phyloP scores from a whole-genome alignment of 2,113 vertebrate genomes.

The Strix uralensis region DNA sequence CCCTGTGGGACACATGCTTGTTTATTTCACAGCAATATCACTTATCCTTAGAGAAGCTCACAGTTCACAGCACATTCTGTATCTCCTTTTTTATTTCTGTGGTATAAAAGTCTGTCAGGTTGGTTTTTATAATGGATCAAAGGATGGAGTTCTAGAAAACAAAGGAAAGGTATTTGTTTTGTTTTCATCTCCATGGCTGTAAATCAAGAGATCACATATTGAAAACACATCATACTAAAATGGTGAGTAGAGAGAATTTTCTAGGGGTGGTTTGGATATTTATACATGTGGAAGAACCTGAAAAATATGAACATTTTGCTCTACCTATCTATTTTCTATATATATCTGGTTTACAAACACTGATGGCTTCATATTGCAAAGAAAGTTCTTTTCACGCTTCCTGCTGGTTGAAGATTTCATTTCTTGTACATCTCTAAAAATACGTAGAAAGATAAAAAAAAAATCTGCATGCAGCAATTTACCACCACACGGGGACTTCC shows the following conservation, averaged over 20 bases:
- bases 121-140: slow-evolving; percentile 16
- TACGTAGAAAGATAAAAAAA: neutral
- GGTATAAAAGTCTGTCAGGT: neutral
- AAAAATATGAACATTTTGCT: neutral
- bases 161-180: neutral
- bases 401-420: slow-evolving; percentile 17
- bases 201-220: neutral
- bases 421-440: slow-evolving; percentile 56
- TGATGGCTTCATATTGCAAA: neutral
- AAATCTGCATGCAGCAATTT: neutral
- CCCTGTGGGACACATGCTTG: neutral
- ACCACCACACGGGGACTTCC: neutral
- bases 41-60: neutral
- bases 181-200: neutral
- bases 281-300: neutral
- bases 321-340: neutral
- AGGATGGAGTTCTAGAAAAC: neutral
- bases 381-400: slow-evolving; percentile 24
- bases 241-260: neutral
- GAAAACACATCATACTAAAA: neutral
- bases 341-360: neutral
- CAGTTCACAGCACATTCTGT: neutral
- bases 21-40: neutral
- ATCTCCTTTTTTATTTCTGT: neutral
- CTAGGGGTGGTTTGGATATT: neutral